A percentile compares a stretch with the other conserved stretches of the same genome.
These are phyloP conservation scores for Heliconius ethilla DNA, from an alignment of 2,888 invertebrate species.

Conservation along the genomic window DNA sequence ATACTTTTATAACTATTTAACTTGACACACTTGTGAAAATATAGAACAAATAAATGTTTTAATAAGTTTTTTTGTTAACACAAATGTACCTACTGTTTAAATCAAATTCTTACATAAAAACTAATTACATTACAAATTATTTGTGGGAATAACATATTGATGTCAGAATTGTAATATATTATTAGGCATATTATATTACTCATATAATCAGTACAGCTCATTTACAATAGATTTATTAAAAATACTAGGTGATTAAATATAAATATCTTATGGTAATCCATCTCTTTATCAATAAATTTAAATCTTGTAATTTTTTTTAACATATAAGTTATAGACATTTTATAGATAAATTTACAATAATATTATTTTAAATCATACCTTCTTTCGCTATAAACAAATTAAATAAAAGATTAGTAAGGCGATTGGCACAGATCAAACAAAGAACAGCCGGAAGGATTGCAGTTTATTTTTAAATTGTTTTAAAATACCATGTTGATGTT, in stretches of 20 bases:
- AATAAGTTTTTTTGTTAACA: too few relatives aligned
- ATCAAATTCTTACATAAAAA: too few relatives aligned
- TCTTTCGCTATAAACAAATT: slow-evolving; percentile 74
- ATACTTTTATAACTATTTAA: too few relatives aligned
- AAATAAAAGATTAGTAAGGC: slow-evolving; percentile 47
- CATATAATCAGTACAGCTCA: background rate
- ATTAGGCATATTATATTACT: background rate
- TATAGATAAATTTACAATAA: background rate
- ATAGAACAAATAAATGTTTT: too few relatives aligned
- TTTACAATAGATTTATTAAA: background rate
- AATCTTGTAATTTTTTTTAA: background rate
- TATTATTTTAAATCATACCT: slow-evolving; percentile 63
- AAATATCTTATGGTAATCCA: background rate
- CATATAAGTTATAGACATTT: background rate
- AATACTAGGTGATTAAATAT: background rate
- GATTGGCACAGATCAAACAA: slow-evolving; percentile 51
- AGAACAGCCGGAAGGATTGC: slow-evolving; percentile 45
- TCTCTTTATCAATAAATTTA: background rate
- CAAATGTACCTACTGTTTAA: too few relatives aligned
- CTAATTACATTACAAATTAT: background rate
- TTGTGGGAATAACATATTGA: background rate
- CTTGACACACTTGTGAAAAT: too few relatives aligned
- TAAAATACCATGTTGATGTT: slow-evolving; percentile 41
- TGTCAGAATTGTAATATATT: background rate
- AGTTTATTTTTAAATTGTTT: slow-evolving; percentile 50